Evolutionary conservation across 2,797 vertebrate genomes (phyloP), one percentile per base, ranked within the genome.

Genomic region (Anisognathus igniventris): DNA sequence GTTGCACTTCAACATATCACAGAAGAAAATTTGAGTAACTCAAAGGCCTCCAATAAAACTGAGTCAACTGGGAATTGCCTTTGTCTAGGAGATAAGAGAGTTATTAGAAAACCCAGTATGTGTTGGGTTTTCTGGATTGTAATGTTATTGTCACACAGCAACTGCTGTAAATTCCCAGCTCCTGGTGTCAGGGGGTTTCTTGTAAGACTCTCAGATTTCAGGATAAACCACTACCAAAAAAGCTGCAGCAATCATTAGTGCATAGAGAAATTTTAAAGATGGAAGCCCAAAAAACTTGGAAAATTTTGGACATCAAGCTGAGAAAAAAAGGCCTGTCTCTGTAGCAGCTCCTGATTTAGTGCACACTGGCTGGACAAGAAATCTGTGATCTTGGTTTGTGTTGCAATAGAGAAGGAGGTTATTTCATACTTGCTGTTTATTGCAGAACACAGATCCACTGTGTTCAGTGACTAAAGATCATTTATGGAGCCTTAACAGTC

Each of bases 381-480:
- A 94, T 72, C 31, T 53, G 73, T 37, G 62, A 78, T 90, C 56
- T 86, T n/a, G 10, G 66, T 90, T 84, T 57, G 7, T 53, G 40
- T 25, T 88, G 76, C 73, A 60, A 40, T 67, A 80, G 84, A 88
- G 88, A 86, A 92, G 45, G 56, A 60, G 44, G 35, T 56, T 94
- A 86, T 96, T 96, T 95, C 73, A 51, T 91, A 53, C 82, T 93
- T 81, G 68, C 68, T 93, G 48, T 92, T 95, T 83, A 86, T 75
- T 93, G 60, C 73, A 90, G 93, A 93, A 96, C 92, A 96, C 87
- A 95, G 92, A 92, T 86, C 92, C 66, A 66, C 89, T 96, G 87
- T 97, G 89, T 62, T 91, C 66, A 60, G 54, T 88, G 73, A 92
- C 95, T 91, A 70, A 93, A 90, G 93, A 94, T 67, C 95, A 90